Conservation (phyloP, 1,140 invertebrate species). For the Lucilia sericata region DNA sequence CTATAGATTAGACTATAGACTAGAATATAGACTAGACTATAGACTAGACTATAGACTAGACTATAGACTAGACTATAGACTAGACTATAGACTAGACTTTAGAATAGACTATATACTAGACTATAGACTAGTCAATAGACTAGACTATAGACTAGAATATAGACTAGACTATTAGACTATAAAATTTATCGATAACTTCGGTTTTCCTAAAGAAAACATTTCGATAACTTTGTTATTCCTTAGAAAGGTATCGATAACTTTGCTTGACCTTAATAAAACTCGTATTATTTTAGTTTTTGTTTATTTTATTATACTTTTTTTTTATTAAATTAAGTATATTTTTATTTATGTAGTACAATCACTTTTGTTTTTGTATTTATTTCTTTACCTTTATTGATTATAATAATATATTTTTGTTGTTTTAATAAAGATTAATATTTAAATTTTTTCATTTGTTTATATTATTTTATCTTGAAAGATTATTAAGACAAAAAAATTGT, state of each 20-base stretch:
- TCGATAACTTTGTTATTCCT: not conserved
- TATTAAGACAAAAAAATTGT: no score
- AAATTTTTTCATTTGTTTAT: not conserved
- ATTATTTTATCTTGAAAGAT: not conserved
- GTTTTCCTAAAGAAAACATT: not conserved
- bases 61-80: no score
- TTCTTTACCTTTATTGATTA: not conserved
- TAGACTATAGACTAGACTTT: no score
- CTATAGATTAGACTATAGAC: no score
- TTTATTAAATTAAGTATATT: not conserved
- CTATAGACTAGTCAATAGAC: no score
- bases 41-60: no score
- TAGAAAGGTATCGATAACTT: not conserved
- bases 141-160: no score
- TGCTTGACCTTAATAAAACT: no score
- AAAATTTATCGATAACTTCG: not conserved
- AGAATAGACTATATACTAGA: no score
- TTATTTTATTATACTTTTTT: no score
- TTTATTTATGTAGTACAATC: not conserved
- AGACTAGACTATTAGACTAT: no score
- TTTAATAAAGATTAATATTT: not conserved
- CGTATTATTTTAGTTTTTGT: not conserved
- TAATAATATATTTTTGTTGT: not conserved
- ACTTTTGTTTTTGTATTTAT: not conserved
- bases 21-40: no score